Conservation (phyloP, 2,113 vertebrate genomes). For the Parus major region DNA sequence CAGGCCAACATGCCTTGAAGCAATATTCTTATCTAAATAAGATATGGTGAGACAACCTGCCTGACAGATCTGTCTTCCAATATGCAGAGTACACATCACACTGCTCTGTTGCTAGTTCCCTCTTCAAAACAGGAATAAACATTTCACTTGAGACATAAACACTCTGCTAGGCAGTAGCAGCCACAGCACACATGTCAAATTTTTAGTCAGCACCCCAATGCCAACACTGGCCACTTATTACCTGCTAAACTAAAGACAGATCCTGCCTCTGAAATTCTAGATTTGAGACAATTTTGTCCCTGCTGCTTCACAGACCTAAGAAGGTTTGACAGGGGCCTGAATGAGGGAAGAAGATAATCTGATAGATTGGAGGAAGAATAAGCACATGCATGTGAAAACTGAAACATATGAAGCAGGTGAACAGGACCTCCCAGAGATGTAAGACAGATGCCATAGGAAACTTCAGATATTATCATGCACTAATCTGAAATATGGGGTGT, state of each 20-base stretch:
- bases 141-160: neutral
- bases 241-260: neutral
- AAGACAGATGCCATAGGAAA: neutral
- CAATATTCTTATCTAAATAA: neutral
- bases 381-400: accelerated
- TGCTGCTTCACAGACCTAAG: neutral
- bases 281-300: neutral
- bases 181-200: accelerated
- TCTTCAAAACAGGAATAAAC: neutral
- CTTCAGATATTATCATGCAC: neutral
- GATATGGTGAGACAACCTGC: neutral
- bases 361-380: neutral
- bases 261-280: neutral
- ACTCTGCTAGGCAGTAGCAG: neutral
- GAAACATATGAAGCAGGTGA: accelerated
- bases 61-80: neutral
- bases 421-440: neutral
- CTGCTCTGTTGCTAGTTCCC: neutral
- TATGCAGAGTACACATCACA: accelerated
- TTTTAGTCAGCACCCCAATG: neutral
- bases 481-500: neutral
- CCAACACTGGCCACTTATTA: neutral
- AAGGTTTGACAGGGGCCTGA: neutral
- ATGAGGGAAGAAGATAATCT: neutral
- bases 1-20: neutral